Evolutionary conservation across 2,113 vertebrate species (phyloP).

Genomic region (Mellivora capensis): DNA sequence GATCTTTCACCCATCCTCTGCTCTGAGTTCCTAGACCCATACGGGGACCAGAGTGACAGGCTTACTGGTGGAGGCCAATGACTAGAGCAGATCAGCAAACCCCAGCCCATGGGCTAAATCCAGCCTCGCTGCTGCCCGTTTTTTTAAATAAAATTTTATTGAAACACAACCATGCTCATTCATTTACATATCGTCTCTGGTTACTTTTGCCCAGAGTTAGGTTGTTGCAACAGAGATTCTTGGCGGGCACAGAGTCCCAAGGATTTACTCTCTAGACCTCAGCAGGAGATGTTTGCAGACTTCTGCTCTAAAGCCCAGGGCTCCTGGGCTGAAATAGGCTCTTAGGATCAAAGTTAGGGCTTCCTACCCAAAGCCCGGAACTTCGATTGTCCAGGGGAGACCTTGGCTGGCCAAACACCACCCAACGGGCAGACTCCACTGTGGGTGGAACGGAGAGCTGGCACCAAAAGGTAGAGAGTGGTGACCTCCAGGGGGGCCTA

Average conservation of each 20-base stretch:
- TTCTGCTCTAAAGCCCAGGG: neutral
- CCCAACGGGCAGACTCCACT: accelerated
- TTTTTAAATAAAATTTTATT: neutral
- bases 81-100: neutral
- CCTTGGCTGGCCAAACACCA: neutral
- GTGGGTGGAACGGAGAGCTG: neutral
- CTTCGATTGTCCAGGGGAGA: neutral
- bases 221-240: neutral
- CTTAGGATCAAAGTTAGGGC: neutral
- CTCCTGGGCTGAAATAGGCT: neutral
- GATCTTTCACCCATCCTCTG: neutral
- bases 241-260: neutral
- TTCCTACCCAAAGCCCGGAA: no score
- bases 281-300: neutral
- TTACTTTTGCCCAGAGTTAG: neutral
- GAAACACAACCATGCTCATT: accelerated
- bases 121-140: neutral
- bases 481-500: no score
- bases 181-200: neutral
- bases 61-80: neutral
- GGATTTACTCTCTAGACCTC: neutral
- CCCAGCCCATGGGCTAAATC: neutral
- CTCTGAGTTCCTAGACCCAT: neutral
- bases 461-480: neutral
- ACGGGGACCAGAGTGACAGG: accelerated